Conservation (phyloP, 2,113 vertebrate species). For the Murina feae region DNA sequence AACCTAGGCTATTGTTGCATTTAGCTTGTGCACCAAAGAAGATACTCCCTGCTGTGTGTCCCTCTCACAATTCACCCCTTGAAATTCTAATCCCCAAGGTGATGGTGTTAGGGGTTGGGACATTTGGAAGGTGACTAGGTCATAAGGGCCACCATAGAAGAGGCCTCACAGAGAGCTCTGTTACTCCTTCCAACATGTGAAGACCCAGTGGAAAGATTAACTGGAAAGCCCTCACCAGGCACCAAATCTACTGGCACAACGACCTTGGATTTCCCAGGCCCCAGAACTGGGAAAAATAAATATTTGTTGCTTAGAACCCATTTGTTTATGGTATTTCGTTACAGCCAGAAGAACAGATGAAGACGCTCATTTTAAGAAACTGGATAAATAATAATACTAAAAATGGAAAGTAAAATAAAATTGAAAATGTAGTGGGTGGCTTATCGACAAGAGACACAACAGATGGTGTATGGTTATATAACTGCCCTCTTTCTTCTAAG, state of each 20-base stretch:
- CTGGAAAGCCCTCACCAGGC: neutral
- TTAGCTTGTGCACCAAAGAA: neutral
- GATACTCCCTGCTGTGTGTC: neutral
- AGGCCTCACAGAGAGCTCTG: neutral
- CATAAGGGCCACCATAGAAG: neutral
- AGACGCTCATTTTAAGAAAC: conserved; percentile 1
- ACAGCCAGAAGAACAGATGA: neutral
- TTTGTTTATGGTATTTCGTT: neutral
- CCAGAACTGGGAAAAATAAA: neutral
- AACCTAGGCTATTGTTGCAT: neutral
- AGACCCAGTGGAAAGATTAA: neutral
- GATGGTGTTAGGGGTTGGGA: neutral
- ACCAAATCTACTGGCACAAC: neutral
- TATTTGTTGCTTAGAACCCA: neutral
- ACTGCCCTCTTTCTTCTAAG: neutral
- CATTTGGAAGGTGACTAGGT: neutral
- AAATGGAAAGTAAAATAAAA: conserved; percentile 15
- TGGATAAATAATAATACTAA: neutral
- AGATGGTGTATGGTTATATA: neutral
- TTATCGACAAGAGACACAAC: neutral
- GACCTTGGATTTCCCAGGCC: neutral
- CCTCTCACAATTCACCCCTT: neutral
- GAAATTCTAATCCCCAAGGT: neutral
- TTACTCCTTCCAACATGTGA: neutral
- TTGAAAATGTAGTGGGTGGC: neutral